Percentiles rank a stretch among this genome's conserved stretches.
Conservation (phyloP, 2,797 vertebrate genomes). For the Aldrovandia affinis region DNA sequence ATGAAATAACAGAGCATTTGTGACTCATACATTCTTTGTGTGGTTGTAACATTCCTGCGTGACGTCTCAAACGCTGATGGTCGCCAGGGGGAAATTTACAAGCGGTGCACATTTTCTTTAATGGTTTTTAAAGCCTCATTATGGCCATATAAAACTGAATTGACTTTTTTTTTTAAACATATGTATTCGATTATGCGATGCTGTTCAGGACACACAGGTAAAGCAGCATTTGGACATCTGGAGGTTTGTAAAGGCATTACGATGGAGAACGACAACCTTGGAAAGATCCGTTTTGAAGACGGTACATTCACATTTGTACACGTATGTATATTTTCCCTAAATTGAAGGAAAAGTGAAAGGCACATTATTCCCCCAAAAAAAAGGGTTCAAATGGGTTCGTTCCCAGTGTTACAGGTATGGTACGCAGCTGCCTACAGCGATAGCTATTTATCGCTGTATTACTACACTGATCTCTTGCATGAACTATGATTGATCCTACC, state of each 20-base stretch:
- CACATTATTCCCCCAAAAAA: neutral
- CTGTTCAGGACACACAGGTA: neutral
- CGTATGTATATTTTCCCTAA: neutral
- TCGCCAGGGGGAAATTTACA: constrained; percentile 24
- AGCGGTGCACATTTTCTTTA: constrained; percentile 31
- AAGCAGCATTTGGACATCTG: neutral
- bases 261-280: neutral
- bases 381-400: too few species aligned
- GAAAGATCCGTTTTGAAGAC: neutral
- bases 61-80: constrained; percentile 15
- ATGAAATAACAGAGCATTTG: constrained; percentile 34
- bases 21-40: constrained; percentile 16
- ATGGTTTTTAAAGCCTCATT: constrained; percentile 18
- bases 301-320: neutral
- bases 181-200: neutral
- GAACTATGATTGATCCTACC: too few species aligned
- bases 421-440: too few species aligned
- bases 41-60: constrained; percentile 11
- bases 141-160: constrained; percentile 9
- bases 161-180: too few species aligned
- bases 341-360: constrained; percentile 12
- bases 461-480: too few species aligned
- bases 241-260: neutral
- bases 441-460: too few species aligned
- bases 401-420: too few species aligned